These are phyloP conservation scores for Tricholauxania praeusta DNA, from an alignment of 2,888 invertebrate species.

Conservation along the genomic window DNA sequence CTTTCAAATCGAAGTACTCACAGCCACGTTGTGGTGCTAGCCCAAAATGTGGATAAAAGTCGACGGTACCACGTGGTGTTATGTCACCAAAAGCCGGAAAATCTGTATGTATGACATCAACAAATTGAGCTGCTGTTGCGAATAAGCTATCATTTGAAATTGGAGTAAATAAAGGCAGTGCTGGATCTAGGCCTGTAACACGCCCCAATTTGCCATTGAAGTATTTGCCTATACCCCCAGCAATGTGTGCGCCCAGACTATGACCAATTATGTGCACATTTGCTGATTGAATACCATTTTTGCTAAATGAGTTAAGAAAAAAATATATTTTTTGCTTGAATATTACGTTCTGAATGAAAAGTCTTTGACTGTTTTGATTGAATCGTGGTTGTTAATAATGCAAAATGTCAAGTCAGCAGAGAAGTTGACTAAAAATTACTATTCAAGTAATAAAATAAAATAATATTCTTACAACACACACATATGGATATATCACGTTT, in stretches of 20 bases:
- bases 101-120: conserved; percentile 66
- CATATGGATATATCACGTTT: no score
- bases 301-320: conserved; percentile 42
- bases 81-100: conserved; percentile 62
- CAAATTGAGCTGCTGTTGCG: conserved; percentile 58
- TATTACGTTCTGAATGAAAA: no score
- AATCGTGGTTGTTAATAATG: no score
- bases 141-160: conserved; percentile 58
- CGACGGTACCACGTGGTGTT: conserved; percentile 61
- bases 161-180: conserved; percentile 62
- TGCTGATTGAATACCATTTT: conserved; percentile 45
- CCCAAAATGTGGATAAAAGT: conserved; percentile 67
- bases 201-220: conserved; percentile 63
- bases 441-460: no score
- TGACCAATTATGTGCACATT: conserved; percentile 64
- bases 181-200: conserved; percentile 66
- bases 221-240: conserved; percentile 59
- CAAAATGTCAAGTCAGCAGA: no score
- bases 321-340: no score
- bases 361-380: no score
- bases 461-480: no score
- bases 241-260: conserved; percentile 65
- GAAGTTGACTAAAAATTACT: no score
- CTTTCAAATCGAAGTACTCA: conserved; percentile 57
- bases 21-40: conserved; percentile 64